phyloP scores from a whole-genome alignment of 1,140 invertebrate genomes.

The Platyura marginata region DNA sequence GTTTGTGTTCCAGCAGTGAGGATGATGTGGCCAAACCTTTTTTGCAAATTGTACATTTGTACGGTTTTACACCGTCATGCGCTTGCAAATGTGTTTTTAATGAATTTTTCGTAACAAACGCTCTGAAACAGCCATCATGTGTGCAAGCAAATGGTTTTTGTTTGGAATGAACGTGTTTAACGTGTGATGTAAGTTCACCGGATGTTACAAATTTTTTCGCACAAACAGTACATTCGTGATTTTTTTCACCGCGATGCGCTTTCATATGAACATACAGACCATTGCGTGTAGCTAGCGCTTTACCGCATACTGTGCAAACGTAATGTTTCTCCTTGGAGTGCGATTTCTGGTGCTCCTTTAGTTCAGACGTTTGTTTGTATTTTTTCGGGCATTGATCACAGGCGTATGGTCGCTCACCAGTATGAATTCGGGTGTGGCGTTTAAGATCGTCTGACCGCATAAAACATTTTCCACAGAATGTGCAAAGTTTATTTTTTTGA shows the following conservation, averaged over 20 bases:
- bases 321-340: slow-evolving; percentile 40
- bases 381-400: slow-evolving; percentile 22
- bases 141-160: slow-evolving; percentile 34
- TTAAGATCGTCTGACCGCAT: slow-evolving; percentile 9
- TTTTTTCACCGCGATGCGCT: slow-evolving; percentile 9
- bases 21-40: not conserved
- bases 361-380: slow-evolving; percentile 24
- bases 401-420: slow-evolving; percentile 36
- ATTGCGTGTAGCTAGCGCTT: slow-evolving; percentile 20
- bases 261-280: slow-evolving; percentile 11
- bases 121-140: slow-evolving; percentile 6
- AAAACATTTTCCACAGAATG: slow-evolving; percentile 12
- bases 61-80: not conserved
- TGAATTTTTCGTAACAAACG: slow-evolving; percentile 6
- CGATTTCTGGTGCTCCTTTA: slow-evolving; percentile 34
- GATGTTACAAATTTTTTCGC: slow-evolving; percentile 15
- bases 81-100: not conserved
- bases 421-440: slow-evolving; percentile 34
- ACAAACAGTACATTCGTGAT: slow-evolving; percentile 8
- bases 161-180: slow-evolving; percentile 28
- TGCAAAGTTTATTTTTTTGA: slow-evolving; percentile 8
- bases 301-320: slow-evolving; percentile 36
- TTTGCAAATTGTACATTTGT: not conserved
- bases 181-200: slow-evolving; percentile 22
- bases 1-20: slow-evolving; percentile 7